Base-by-base conservation (phyloP, 2,797 vertebrate species). In the Spondyliosoma cantharus region DNA sequence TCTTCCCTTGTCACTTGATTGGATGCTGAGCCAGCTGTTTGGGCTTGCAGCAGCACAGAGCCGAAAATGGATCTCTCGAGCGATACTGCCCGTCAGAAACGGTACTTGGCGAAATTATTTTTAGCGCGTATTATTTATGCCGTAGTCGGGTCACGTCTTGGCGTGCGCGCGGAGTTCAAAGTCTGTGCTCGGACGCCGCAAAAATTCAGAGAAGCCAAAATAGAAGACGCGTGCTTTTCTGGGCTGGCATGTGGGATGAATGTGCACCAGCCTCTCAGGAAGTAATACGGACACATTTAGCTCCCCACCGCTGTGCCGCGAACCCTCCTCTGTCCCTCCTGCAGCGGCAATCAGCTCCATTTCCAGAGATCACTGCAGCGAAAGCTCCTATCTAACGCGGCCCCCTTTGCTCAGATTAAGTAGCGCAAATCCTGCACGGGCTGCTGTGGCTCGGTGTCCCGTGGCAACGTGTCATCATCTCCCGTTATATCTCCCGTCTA, bases 401-500 rank as follows among this genome's bases (percentile, higher is more conserved):
- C 29, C 32, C 42, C 57, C 80, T 76, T 24, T 15, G 42, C 65
- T 66, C 37, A 25, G 67, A 69, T 60, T 52, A 79, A 85, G 64
- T n/a, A 64, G 78, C 81, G 70, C 67, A 74, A 80, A 87, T 76
- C 83, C 71, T 49, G 1, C 24, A 25, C 27, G 29, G 19, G 7
- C 57, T 12, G 60, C 67, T 76, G 82, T 11, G 62, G 66, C 70
- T 80, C 49, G 48, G 58, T 24, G 29, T 76, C 82, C 76, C 67
- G 27, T 57, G 45, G 78, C 75, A 50, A 45, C 76, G 17, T 20
- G 63, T 87, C 62, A 81, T 88, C 70, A 65, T 60, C 63, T 59
- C 45, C 25, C 56, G 54, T 88, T 72, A 69, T 68, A 70, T 80
- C 68, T 57, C 62, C 62, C 5, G 7, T 48, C 83, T 52, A 3